These are phyloP conservation scores for Petrophora chlorosata DNA, from an alignment of 2,888 invertebrate genomes.

Conservation along the genomic window DNA sequence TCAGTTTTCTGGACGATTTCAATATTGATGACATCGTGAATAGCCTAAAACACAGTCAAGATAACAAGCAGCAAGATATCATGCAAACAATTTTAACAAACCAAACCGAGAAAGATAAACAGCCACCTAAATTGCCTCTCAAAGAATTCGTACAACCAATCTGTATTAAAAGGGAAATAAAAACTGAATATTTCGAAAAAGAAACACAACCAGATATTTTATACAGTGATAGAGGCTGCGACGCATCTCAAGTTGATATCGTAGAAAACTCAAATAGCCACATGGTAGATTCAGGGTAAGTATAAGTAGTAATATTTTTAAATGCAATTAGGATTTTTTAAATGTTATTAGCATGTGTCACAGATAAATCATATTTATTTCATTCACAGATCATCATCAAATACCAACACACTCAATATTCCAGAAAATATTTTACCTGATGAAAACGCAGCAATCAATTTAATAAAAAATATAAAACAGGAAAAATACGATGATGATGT, in stretches of 20 bases:
- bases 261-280: neutral
- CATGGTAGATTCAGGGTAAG: neutral
- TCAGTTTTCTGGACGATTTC: constrained; percentile 68
- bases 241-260: neutral
- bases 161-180: constrained; percentile 17
- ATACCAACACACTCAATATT: neutral
- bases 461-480: constrained; percentile 4
- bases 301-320: too few species aligned
- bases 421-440: too few species aligned
- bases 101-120: constrained; percentile 1
- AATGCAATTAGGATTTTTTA: too few species aligned
- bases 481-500: constrained; percentile 3
- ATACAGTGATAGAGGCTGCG: neutral
- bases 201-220: neutral
- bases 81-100: neutral
- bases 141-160: constrained; percentile 15
- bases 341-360: too few species aligned
- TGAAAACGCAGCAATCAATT: neutral
- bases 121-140: neutral
- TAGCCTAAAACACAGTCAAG: constrained; percentile 44
- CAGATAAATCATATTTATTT: neutral
- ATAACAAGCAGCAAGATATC: constrained; percentile 8
- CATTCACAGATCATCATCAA: neutral
- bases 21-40: constrained; percentile 67
- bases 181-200: constrained; percentile 6